phyloP scores from a whole-genome alignment of 1,140 invertebrate species.

The Akabosia matsudoensis region DNA sequence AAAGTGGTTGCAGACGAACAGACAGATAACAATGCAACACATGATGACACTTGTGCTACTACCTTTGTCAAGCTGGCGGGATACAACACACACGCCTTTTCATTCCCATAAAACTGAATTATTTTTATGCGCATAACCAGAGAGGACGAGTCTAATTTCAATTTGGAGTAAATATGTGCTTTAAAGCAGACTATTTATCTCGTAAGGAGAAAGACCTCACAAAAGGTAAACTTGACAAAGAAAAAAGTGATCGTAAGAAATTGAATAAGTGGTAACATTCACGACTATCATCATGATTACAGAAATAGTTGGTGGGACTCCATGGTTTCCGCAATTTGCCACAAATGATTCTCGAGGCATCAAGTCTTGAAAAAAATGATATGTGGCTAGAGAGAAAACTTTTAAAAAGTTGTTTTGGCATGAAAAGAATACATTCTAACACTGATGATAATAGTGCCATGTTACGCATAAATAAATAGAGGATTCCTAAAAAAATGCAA shows the following conservation, averaged over 20 bases:
- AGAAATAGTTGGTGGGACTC: constrained; percentile 5
- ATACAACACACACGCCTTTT: no score
- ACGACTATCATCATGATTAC: background rate
- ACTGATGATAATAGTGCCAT: background rate
- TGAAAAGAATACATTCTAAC: background rate
- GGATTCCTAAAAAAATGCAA: background rate
- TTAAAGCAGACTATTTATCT: background rate
- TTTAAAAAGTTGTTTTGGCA: background rate
- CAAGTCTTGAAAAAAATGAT: background rate
- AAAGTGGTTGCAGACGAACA: background rate
- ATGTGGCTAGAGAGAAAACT: background rate
- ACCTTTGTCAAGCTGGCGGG: no score
- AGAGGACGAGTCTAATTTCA: background rate
- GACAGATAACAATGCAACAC: no score
- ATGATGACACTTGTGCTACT: no score
- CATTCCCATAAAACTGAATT: background rate
- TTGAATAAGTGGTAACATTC: background rate
- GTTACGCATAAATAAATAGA: background rate
- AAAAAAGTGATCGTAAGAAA: background rate
- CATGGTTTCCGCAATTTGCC: constrained; percentile 7
- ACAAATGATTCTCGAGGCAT: background rate
- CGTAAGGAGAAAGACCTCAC: background rate
- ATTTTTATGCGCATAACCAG: background rate
- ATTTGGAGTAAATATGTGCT: background rate
- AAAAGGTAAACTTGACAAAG: constrained; percentile 19